Conservation (phyloP, 2,888 invertebrate genomes). For the Melipona bicolor region DNA sequence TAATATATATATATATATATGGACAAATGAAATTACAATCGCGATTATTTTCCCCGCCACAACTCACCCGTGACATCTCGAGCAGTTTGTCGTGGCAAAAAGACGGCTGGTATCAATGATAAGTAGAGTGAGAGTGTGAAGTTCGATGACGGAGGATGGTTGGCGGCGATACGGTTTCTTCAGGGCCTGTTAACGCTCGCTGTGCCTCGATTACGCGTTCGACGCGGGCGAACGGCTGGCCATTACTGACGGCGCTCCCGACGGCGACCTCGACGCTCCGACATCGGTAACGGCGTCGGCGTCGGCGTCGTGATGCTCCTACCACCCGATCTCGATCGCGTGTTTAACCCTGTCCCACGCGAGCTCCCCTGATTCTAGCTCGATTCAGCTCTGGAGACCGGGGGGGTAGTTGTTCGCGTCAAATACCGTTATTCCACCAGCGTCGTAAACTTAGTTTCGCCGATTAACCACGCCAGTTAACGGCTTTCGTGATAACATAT, state of each 20-base stretch:
- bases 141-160: conserved; percentile 42
- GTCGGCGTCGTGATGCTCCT: conserved; percentile 64
- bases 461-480: conserved; percentile 28
- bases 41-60: conserved; percentile 5
- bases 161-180: conserved; percentile 74
- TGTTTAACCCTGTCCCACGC: conserved; percentile 70
- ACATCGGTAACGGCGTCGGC: conserved; percentile 62
- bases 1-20: background rate
- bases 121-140: conserved; percentile 13
- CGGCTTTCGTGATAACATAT: conserved; percentile 23
- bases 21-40: background rate
- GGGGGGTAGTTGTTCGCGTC: conserved; percentile 6
- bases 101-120: conserved; percentile 11
- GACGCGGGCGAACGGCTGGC: conserved; percentile 75
- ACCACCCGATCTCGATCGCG: conserved; percentile 75
- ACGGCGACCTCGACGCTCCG: conserved; percentile 24
- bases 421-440: conserved; percentile 14
- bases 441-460: conserved; percentile 34
- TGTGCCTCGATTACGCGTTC: conserved; percentile 71
- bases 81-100: conserved; percentile 3
- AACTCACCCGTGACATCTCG: conserved; percentile 74
- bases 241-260: conserved; percentile 72
- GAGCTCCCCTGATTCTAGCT: conserved; percentile 57
- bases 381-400: conserved; percentile 19
- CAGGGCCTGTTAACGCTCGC: conserved; percentile 69